Base-by-base conservation (phyloP, 2,113 vertebrate species). In the Petrocephalus microphthalmus region DNA sequence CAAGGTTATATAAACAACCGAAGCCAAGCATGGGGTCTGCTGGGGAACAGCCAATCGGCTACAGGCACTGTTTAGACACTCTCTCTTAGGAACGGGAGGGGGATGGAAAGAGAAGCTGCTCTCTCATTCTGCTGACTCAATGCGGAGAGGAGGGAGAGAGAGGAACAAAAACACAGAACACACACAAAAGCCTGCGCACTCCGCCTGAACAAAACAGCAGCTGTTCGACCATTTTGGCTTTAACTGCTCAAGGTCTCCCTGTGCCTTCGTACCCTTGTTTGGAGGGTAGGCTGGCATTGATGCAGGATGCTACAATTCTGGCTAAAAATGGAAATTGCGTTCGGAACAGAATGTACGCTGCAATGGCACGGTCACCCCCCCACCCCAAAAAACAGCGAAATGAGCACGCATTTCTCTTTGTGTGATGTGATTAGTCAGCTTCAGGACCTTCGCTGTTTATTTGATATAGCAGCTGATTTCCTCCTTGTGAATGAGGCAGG, bases 1-100 rank as follows among this genome's bases (percentile, higher is more conserved):
- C 29, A 10, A 33, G 42, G 89, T 94, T 93, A 94, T 91, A 90
- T 94, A 95, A 95, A 94, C 93, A 94, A 90, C 88, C 52, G 51
- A 88, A 88, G 57, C 88, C 84, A 89, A 88, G 84, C 86, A 45
- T 84, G 51, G 85, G n/a, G 88, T 87, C 49, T 71, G 52, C 71
- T 47, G 71, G 45, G 33, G 17, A 82, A 42, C 78, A 90, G 87
- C 91, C 91, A 92, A 92, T 92, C 88, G 78, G 84, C 74, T 37
- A 20, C 56, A 45, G 19, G 88, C 67, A 51, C 83, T 19, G 20
- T 57, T 71, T 86, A 54, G 8, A 45, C 22, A 71, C 52, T 84
- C 53, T 88, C 89, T 89, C 88, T 85, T 33, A 52, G 87, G 82
- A 37, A 33, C 8, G 25, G 82, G 86, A 88, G 87, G 51, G 29